Evolutionary conservation across 2,888 invertebrate genomes (phyloP).

Genomic region (Nowickia ferox): DNA sequence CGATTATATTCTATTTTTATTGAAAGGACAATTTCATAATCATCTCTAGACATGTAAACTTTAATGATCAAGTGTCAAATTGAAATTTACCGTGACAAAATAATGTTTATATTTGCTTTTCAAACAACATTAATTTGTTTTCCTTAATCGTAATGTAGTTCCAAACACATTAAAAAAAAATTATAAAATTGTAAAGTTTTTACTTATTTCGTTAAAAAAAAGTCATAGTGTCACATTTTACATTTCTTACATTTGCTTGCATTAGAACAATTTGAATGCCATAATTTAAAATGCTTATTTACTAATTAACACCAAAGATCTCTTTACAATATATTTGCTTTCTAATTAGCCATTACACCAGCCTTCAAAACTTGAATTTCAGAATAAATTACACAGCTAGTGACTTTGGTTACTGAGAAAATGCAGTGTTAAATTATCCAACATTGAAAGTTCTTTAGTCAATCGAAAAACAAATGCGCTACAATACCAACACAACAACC

Average conservation of each 20-base stretch:
- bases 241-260: background rate
- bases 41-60: no score
- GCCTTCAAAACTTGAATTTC: slow-evolving; percentile 1
- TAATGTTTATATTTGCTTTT: no score
- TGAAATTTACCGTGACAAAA: no score
- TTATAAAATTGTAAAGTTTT: no score
- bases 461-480: slow-evolving; percentile 33
- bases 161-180: no score
- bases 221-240: background rate
- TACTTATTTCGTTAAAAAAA: no score
- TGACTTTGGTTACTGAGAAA: slow-evolving; percentile 1
- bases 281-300: slow-evolving; percentile 1
- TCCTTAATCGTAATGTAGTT: no score
- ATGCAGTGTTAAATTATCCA: slow-evolving; percentile 43
- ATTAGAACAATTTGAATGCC: background rate
- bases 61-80: no score
- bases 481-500: slow-evolving; percentile 24
- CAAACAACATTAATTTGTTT: no score
- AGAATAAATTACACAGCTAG: slow-evolving; percentile 6
- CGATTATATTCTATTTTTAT: no score
- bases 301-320: slow-evolving; percentile 1
- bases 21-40: no score
- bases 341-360: slow-evolving; percentile 47
- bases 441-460: slow-evolving; percentile 22
- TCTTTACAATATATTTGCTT: background rate